A percentile compares a stretch with the other conserved stretches of the same genome.
Evolutionary conservation across 2,113 vertebrate genomes (phyloP).

Genomic region (Varanus komodoensis): DNA sequence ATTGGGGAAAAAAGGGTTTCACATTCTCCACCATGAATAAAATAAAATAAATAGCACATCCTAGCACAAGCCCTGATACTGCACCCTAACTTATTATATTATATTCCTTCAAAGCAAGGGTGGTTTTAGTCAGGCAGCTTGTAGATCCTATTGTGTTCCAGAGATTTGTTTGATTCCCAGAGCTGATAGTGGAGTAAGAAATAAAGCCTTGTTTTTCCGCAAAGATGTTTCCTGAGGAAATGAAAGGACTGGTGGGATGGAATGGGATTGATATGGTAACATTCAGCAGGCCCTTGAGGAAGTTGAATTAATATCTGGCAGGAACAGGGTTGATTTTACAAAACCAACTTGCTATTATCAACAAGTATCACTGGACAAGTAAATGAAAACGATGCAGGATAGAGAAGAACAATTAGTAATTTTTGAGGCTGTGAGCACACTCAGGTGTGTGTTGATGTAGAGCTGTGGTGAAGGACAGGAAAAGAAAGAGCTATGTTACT

Average conservation of each 20-base stretch:
- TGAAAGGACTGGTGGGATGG: conserved; percentile 28
- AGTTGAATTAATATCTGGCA: conserved; percentile 34
- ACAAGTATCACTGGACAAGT: not conserved
- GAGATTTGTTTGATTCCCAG: conserved; percentile 35
- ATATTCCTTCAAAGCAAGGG: conserved; percentile 47
- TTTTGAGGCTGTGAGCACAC: not conserved
- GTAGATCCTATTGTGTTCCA: conserved; percentile 1
- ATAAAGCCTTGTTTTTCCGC: conserved; percentile 27
- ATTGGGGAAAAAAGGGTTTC: not conserved
- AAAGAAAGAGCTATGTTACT: not conserved
- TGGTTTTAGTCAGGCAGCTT: conserved; percentile 20
- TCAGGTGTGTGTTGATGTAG: not conserved
- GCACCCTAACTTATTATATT: conserved; percentile 41
- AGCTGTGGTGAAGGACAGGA: not conserved
- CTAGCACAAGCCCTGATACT: conserved; percentile 7
- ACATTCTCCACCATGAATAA: conserved; percentile 15
- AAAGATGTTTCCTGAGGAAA: conserved; percentile 52
- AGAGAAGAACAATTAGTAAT: not conserved
- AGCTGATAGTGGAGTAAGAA: conserved; percentile 36
- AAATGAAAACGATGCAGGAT: not conserved
- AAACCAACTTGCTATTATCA: conserved; percentile 17
- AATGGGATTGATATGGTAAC: conserved; percentile 33
- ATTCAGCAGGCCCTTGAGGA: conserved; percentile 11
- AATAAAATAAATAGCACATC: conserved; percentile 28
- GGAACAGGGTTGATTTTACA: not conserved